Conservation (phyloP, 2,113 vertebrate species). For the Sinocyclocheilus anophthalmus region DNA sequence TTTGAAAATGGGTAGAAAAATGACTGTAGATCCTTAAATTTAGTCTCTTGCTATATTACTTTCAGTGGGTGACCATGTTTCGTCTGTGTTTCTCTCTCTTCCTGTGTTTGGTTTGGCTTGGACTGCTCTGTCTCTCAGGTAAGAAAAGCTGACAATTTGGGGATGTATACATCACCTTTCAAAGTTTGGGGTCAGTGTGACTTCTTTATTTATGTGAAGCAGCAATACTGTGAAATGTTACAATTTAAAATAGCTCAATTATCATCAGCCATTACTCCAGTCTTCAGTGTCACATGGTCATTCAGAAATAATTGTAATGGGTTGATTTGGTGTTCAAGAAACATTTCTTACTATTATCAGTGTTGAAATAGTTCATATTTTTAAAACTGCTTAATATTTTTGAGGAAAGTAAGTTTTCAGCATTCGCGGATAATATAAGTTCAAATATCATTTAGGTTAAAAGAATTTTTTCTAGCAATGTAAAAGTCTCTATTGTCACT, state of each 20-base stretch:
- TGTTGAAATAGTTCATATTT: background rate
- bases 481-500: background rate
- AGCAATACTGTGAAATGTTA: background rate
- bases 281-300: background rate
- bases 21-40: background rate
- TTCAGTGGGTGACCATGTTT: constrained; percentile 50
- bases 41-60: background rate
- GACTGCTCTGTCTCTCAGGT: constrained; percentile 51
- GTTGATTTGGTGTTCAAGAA: background rate
- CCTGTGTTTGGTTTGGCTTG: constrained; percentile 43
- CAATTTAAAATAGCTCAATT: background rate
- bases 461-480: background rate
- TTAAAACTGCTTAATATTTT: background rate
- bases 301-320: background rate
- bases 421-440: background rate
- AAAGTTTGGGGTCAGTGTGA: background rate
- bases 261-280: background rate
- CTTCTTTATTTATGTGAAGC: background rate
- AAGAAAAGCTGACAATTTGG: background rate
- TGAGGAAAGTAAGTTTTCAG: background rate
- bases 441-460: no score
- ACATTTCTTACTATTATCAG: background rate
- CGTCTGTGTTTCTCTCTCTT: constrained; percentile 40
- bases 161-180: background rate
- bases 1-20: background rate